A percentile compares a stretch with the other conserved stretches of the same genome.
phyloP scores from a whole-genome alignment of 1,140 invertebrate species.

The Nasonia longicornis region DNA sequence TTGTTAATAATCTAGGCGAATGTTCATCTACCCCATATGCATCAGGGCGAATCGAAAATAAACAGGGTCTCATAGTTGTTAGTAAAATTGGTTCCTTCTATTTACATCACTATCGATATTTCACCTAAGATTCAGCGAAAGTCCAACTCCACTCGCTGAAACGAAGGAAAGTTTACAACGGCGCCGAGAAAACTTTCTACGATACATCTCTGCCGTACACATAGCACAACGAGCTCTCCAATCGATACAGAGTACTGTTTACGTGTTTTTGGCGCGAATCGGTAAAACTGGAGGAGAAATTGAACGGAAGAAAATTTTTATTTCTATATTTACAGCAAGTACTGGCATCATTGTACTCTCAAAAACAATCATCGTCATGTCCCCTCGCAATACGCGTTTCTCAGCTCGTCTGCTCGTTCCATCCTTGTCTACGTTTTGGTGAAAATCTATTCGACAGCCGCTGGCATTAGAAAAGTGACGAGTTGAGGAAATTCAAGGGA shows the following conservation, averaged over 20 bases:
- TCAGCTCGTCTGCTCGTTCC: not conserved
- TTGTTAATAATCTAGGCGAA: not conserved
- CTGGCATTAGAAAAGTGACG: not conserved
- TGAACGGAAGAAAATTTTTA: slow-evolving; percentile 36
- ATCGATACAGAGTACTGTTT: not conserved
- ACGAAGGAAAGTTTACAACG: slow-evolving; percentile 15
- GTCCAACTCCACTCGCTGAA: not conserved
- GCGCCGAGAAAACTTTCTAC: slow-evolving; percentile 34
- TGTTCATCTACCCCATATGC: not conserved
- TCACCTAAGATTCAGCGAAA: slow-evolving; percentile 32
- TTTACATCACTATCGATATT: not conserved
- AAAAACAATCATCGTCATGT: not conserved
- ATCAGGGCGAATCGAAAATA: slow-evolving; percentile 14
- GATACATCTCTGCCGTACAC: not conserved
- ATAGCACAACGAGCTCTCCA: not conserved
- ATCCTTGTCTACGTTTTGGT: not conserved
- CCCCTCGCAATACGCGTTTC: not conserved
- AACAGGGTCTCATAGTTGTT: slow-evolving; percentile 14
- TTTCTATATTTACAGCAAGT: slow-evolving; percentile 45
- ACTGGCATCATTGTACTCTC: slow-evolving; percentile 29
- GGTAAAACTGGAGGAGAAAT: slow-evolving; percentile 8
- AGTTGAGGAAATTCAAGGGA: slow-evolving; percentile 56
- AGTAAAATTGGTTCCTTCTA: not conserved
- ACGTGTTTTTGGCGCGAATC: slow-evolving; percentile 3
- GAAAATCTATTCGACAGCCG: not conserved